A percentile compares a stretch with the other conserved stretches of the same genome.
Evolutionary conservation across 1,140 invertebrate genomes (phyloP).

Genomic region (Cotesia chilonis): DNA sequence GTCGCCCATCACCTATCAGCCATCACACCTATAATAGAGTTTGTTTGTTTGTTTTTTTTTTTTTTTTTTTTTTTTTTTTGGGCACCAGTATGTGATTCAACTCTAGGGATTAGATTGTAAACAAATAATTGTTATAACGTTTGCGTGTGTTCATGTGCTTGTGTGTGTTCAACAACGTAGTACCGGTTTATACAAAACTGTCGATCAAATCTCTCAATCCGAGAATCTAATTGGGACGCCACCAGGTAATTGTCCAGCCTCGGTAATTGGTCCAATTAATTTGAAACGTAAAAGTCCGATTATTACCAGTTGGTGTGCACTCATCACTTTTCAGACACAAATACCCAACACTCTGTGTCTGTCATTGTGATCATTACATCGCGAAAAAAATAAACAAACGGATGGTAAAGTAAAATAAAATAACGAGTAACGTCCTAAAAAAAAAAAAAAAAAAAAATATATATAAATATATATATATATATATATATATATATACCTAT

Average conservation of each 20-base stretch:
- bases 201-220: slow-evolving; percentile 34
- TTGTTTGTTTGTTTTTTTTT: not conserved
- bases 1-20: slow-evolving; percentile 27
- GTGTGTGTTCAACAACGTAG: not conserved
- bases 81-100: too few relatives aligned
- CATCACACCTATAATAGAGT: not conserved
- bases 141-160: not conserved
- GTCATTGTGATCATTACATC: slow-evolving; percentile 6
- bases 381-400: not conserved
- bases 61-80: not conserved
- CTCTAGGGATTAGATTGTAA: too few relatives aligned
- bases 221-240: slow-evolving; percentile 61
- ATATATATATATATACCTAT: too few relatives aligned
- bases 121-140: not conserved
- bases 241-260: slow-evolving; percentile 58
- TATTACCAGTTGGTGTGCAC: slow-evolving; percentile 54
- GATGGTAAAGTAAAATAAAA: slow-evolving; percentile 11
- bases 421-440: not conserved
- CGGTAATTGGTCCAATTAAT: slow-evolving; percentile 66
- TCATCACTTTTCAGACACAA: slow-evolving; percentile 33
- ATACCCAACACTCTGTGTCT: not conserved
- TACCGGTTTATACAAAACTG: slow-evolving; percentile 3
- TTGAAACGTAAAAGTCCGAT: slow-evolving; percentile 57
- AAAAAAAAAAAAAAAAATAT: slow-evolving; percentile 17
- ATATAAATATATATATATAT: too few relatives aligned